Evolutionary conservation across 2,888 invertebrate genomes (phyloP).

Genomic region (Orthosia gothica): DNA sequence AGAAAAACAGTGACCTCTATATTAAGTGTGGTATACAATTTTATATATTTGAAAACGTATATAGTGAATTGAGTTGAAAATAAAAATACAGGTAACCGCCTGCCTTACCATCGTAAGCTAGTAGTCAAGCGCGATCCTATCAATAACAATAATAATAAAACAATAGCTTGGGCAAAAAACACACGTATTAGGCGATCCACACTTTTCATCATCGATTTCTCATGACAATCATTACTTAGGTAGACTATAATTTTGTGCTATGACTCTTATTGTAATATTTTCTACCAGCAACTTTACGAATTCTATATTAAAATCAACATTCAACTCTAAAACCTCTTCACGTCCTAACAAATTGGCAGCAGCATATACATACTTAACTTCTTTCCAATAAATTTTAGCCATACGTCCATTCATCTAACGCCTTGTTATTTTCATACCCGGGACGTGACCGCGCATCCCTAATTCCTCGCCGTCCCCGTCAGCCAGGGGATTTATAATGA

Average conservation of each 20-base stretch:
- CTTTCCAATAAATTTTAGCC: conserved; percentile 65
- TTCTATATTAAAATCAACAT: background rate
- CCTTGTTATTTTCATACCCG: conserved; percentile 80
- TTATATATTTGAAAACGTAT: background rate
- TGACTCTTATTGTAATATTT: background rate
- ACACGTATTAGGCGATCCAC: background rate
- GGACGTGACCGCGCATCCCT: conserved; percentile 86
- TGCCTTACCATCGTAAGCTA: too few species aligned
- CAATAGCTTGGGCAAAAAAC: background rate
- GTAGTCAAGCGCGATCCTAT: too few species aligned
- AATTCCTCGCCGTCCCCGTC: conserved; percentile 66
- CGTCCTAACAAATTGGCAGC: conserved; percentile 19
- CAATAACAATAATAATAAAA: background rate
- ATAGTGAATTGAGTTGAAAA: background rate
- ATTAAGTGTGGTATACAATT: background rate
- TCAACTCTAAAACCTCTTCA: background rate
- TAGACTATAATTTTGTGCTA: background rate
- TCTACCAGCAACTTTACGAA: background rate
- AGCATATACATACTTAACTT: conserved; percentile 10
- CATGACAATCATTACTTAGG: background rate
- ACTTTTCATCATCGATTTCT: background rate
- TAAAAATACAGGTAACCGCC: too few species aligned
- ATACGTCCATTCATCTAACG: conserved; percentile 60
- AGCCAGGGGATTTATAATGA: conserved; percentile 74
- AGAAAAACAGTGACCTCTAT: background rate